Percentiles rank a stretch among this genome's conserved stretches.
Conservation (phyloP, 2,888 invertebrate genomes). For the Caenorhabditis plicata region DNA sequence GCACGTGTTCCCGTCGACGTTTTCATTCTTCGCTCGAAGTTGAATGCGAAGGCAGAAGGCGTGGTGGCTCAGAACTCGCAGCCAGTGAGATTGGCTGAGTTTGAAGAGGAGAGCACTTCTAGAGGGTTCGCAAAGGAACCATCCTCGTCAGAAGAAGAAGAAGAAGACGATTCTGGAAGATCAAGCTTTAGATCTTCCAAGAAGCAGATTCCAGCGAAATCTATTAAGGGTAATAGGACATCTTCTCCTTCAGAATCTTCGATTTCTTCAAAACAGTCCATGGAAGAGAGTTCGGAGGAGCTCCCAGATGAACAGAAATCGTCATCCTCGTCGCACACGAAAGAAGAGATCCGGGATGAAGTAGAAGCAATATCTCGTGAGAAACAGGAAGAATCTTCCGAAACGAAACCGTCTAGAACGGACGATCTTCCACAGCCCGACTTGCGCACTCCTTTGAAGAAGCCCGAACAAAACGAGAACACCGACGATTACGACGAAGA, state of each 20-base stretch:
- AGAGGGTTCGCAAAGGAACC: too few species aligned
- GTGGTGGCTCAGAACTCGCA: not conserved
- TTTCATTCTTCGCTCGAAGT: conserved; percentile 16
- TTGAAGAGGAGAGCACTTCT: not conserved
- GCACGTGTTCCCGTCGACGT: conserved; percentile 29
- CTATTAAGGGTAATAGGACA: not conserved
- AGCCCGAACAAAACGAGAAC: not conserved
- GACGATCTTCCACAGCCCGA: too few species aligned
- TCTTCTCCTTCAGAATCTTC: not conserved
- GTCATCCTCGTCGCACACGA: too few species aligned
- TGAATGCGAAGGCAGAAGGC: not conserved
- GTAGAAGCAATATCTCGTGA: too few species aligned
- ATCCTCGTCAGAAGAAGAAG: not conserved
- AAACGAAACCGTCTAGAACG: too few species aligned
- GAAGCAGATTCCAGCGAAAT: not conserved
- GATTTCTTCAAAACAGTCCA: not conserved
- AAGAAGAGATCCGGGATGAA: not conserved
- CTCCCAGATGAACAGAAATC: too few species aligned
- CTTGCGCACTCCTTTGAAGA: too few species aligned
- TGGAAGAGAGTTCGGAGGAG: not conserved
- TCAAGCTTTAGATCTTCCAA: not conserved
- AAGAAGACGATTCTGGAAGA: not conserved
- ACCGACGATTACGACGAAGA: not conserved
- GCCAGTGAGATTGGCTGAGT: not conserved
- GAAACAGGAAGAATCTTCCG: too few species aligned